Conservation (phyloP, 2,888 invertebrate species). For the Cacoxenus indagator region DNA sequence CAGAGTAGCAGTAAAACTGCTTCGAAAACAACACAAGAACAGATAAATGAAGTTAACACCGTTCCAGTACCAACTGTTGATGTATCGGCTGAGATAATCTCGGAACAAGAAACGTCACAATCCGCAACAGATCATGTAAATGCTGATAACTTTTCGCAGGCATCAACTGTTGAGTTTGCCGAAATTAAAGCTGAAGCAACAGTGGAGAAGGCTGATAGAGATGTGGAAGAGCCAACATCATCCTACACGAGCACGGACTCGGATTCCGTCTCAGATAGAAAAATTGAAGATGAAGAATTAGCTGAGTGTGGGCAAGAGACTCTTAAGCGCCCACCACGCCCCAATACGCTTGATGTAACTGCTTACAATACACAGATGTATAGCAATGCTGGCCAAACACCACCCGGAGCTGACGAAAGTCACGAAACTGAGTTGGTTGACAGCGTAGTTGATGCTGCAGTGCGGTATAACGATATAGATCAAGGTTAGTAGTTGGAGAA, state of each 20-base stretch:
- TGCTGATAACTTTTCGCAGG: slow-evolving; percentile 70
- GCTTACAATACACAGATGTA: slow-evolving; percentile 45
- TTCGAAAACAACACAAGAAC: slow-evolving; percentile 11
- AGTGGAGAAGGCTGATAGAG: slow-evolving; percentile 25
- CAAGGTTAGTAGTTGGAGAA: neutral
- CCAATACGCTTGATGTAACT: slow-evolving; percentile 67
- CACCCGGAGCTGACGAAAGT: slow-evolving; percentile 44
- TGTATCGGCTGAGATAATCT: slow-evolving; percentile 49
- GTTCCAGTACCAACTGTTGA: slow-evolving; percentile 32
- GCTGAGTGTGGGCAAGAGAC: slow-evolving; percentile 28
- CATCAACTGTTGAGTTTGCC: slow-evolving; percentile 70
- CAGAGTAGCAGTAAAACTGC: slow-evolving; percentile 4
- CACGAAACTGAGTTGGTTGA: neutral
- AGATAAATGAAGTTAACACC: slow-evolving; percentile 32
- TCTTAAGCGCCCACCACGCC: slow-evolving; percentile 58
- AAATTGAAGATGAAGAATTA: slow-evolving; percentile 25
- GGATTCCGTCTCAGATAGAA: slow-evolving; percentile 49
- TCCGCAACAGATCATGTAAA: slow-evolving; percentile 56
- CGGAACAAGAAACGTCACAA: slow-evolving; percentile 48
- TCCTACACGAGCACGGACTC: slow-evolving; percentile 62
- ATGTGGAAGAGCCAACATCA: slow-evolving; percentile 41
- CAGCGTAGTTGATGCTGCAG: neutral
- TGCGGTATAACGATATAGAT: slow-evolving; percentile 9
- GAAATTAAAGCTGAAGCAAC: slow-evolving; percentile 52
- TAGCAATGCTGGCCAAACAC: slow-evolving; percentile 65